Evolutionary conservation across 2,888 invertebrate genomes (phyloP), one percentile per base, ranked within the genome.

Genomic region (Phyllotreta cruciferae): DNA sequence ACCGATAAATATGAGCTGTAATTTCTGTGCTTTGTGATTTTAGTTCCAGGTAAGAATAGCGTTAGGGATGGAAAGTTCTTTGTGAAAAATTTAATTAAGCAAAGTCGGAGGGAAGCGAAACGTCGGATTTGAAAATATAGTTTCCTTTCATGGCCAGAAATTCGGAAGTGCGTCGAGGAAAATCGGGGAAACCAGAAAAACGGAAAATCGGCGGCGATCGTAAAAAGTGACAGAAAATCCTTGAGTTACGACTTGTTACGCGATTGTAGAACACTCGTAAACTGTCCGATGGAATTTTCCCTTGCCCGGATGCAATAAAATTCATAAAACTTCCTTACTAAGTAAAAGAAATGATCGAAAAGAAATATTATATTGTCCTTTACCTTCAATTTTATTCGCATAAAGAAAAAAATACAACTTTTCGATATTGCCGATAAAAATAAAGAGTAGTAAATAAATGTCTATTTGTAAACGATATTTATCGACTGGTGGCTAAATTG

Each of bases 181-280:
- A 50, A 36, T 45, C 56, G 44, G 24, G 37, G 9, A 55, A 55
- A 55, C 14, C 42, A 7, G 41, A 34, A 53, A 53, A 53, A 42
- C 42, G 45, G 45, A 45, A 49, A 49, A 49, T 34, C 42, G 11
- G 56, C 56, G 42, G 37, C n/a, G 34, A 50, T 63, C 57, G 62
- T 63, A 63, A 63, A 63, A 62, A 56, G 49, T 56, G 56, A 42
- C 62, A 52, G 39, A 61, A 62, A 63, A 63, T 63, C 57, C 45
- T 45, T 63, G 57, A 63, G 47, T 57, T 63, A 63, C 63, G 57
- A 47, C 47, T 63, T 58, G 63, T 63, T 63, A 55, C 55, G 62
- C 62, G 62, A 62, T 55, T 62, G 62, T 62, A 37, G 62, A 52
- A 63, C 24, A 53, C 57, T 63, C 62, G 62, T 63, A 57, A 63